Conservation (phyloP, 2,113 vertebrate genomes). For the Gnathonemus longibarbis region DNA sequence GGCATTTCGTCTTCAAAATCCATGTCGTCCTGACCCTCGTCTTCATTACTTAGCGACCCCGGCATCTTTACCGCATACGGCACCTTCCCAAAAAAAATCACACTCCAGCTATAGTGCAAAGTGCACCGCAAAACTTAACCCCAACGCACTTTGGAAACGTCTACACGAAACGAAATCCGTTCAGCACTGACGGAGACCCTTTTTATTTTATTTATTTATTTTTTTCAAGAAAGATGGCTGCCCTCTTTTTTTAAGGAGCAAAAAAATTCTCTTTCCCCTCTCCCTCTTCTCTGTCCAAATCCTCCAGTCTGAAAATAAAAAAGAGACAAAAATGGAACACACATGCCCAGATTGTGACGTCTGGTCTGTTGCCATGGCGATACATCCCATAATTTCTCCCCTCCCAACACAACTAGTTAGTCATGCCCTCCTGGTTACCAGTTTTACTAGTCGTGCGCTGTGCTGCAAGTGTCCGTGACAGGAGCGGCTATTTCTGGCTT, state of each 20-base stretch:
- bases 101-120: constrained; percentile 54
- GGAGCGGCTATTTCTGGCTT: constrained; percentile 23
- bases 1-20: constrained; percentile 75
- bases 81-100: constrained; percentile 41
- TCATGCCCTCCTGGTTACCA: constrained; percentile 57
- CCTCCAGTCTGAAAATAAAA: constrained; percentile 67
- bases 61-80: constrained; percentile 70
- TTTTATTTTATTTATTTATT: constrained; percentile 22
- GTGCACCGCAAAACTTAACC: constrained; percentile 58
- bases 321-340: constrained; percentile 67
- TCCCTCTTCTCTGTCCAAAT: constrained; percentile 65
- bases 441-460: constrained; percentile 51
- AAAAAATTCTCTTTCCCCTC: constrained; percentile 37
- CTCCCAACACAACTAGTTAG: constrained; percentile 67
- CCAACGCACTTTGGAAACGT: constrained; percentile 50
- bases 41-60: constrained; percentile 74
- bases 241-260: constrained; percentile 29
- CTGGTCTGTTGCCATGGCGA: constrained; percentile 93
- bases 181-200: constrained; percentile 28
- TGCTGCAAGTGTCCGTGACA: constrained; percentile 24
- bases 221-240: constrained; percentile 38
- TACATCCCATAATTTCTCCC: constrained; percentile 81
- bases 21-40: constrained; percentile 73
- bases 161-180: constrained; percentile 32
- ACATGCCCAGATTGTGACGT: constrained; percentile 95